phyloP scores from a whole-genome alignment of 2,113 vertebrate genomes.

The Progne subis region DNA sequence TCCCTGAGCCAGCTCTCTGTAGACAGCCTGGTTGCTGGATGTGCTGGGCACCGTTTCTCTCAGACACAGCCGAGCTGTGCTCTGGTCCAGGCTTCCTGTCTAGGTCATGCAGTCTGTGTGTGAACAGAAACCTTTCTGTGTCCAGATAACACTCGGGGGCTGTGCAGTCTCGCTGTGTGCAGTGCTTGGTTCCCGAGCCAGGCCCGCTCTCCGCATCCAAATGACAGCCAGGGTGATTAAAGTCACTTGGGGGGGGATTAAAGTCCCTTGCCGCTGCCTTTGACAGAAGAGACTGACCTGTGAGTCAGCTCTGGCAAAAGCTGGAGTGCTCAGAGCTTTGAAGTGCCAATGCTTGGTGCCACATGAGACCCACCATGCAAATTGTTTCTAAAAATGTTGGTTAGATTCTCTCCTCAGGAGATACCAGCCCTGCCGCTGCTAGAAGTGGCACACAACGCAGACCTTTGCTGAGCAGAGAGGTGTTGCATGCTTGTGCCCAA shows the following conservation, averaged over 20 bases:
- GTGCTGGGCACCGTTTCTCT: background rate
- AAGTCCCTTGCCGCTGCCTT: background rate
- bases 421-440: background rate
- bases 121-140: conserved; percentile 43
- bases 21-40: background rate
- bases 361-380: conserved; percentile 24
- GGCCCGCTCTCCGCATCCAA: background rate
- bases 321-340: background rate
- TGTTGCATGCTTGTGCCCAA: background rate
- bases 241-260: background rate
- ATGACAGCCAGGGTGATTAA: conserved; percentile 28
- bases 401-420: background rate
- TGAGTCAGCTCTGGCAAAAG: conserved; percentile 42
- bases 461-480: background rate
- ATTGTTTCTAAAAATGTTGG: conserved; percentile 41
- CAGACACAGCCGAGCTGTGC: background rate
- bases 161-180: background rate
- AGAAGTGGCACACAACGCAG: background rate
- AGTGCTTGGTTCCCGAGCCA: background rate
- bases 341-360: background rate
- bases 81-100: conserved; percentile 35
- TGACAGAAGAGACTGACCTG: conserved; percentile 1
- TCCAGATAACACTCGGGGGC: background rate
- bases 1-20: background rate
- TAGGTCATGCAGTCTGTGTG: background rate